Conservation (phyloP, 2,797 vertebrate genomes). For the Coilia nasus region DNA sequence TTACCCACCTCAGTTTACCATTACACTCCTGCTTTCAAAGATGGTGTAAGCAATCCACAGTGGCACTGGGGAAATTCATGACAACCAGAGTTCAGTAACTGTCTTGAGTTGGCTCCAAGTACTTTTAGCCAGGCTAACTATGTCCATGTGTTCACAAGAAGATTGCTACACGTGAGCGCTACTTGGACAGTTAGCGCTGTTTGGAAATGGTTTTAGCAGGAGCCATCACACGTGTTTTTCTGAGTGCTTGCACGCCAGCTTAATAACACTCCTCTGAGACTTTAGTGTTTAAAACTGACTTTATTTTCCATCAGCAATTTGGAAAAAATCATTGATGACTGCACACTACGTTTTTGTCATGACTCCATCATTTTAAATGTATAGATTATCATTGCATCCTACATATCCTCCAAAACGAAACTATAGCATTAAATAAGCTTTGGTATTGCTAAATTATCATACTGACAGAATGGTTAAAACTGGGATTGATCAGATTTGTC, state of each 20-base stretch:
- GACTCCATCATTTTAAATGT: background rate
- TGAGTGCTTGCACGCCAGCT: background rate
- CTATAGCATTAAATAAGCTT: background rate
- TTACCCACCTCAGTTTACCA: no score
- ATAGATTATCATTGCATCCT: background rate
- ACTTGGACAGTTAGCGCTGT: no score
- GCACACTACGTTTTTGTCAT: background rate
- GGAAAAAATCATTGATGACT: background rate
- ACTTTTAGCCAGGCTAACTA: no score
- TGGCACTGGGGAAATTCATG: no score
- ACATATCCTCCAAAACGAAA: background rate
- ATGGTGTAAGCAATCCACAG: no score
- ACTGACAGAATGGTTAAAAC: background rate
- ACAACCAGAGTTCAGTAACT: no score
- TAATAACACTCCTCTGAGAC: background rate
- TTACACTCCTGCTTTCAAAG: no score
- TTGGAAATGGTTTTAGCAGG: no score
- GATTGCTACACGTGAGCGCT: no score
- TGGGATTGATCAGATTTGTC: background rate
- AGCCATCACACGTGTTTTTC: no score
- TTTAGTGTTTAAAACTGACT: background rate
- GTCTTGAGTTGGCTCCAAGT: no score
- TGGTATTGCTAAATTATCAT: background rate
- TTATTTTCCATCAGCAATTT: background rate
- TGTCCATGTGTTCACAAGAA: no score